Base-by-base conservation (phyloP, 2,888 invertebrate genomes). In the Ochlodes sylvanus region DNA sequence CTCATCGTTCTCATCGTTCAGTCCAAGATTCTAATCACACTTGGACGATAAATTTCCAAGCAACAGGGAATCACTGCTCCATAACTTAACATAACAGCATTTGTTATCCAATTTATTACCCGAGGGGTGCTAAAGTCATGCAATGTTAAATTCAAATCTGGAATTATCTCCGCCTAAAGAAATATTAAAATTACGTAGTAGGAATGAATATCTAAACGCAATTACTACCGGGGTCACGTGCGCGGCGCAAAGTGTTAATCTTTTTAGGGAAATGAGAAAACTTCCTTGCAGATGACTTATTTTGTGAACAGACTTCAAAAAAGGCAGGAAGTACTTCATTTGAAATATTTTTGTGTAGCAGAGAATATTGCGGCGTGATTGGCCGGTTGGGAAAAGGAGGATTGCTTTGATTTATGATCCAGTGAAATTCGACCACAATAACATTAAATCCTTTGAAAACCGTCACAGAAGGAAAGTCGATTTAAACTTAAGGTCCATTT, bases 191-290 rank as follows among this genome's bases (percentile, higher is more conserved):
- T 54, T 54, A 54, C 21, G 54, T 0, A 54, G 54, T 15, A 54
- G 54, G 32, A 54, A 32, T 54, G 32, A 54, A 54, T 54, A 54
- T 54, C 54, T 32, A 54, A 54, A 54, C 54, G 32, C 54, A 54
- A 54, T 54, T 32, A 50, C 50, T 2, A 54, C 32, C 27, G 54
- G 12, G 27, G 41, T 65, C 65, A 65, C 65, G 65, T 58, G 38
- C 57, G 44, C 56, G 27, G 12, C 47, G 57, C 64, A 57, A 64
- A 56, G 64, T 64, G 64, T 58, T 65, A 65, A 65, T 65, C 65
- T 65, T 65, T 44, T 65, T 65, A 58, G 50, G 65, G 65, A 58
- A 65, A 65, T 65, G 65, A 58, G 65, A 65, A 58, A 65, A 65
- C 21, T 65, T 65, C 34, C 50, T 62, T 9, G 19, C 47, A 10